These are phyloP conservation scores for Steromphala cineraria DNA, from an alignment of 2,888 invertebrate species.

Conservation along the genomic window DNA sequence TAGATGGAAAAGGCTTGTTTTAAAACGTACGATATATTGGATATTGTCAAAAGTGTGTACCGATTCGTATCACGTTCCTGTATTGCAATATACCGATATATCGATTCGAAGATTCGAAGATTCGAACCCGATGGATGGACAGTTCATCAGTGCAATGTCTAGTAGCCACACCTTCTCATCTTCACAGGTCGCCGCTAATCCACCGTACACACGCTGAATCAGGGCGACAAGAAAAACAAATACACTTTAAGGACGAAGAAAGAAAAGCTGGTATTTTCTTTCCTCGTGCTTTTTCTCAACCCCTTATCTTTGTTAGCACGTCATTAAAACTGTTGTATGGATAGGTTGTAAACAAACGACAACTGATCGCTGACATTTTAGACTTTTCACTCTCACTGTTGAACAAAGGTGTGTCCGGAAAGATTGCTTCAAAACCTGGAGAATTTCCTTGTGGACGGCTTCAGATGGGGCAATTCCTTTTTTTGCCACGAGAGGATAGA, in stretches of 20 bases:
- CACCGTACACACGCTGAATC: neutral
- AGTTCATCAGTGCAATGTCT: neutral
- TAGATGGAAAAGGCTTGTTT: too few relatives aligned
- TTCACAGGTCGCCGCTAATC: neutral
- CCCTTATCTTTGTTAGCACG: slow-evolving; percentile 20
- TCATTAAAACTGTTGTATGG: slow-evolving; percentile 7
- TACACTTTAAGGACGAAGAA: slow-evolving; percentile 15
- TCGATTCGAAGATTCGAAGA: too few relatives aligned
- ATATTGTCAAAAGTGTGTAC: too few relatives aligned
- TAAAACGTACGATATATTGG: too few relatives aligned
- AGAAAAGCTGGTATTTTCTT: slow-evolving; percentile 17
- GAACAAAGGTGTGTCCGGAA: slow-evolving; percentile 7
- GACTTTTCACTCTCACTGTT: neutral
- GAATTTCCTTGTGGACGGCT: neutral
- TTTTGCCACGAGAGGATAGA: neutral
- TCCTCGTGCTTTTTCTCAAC: slow-evolving; percentile 15
- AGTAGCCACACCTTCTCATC: neutral
- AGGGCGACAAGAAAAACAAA: slow-evolving; percentile 15
- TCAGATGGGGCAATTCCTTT: neutral
- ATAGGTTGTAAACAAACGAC: slow-evolving; percentile 7
- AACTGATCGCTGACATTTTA: slow-evolving; percentile 19
- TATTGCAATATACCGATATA: too few relatives aligned
- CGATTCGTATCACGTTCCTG: too few relatives aligned
- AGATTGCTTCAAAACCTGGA: neutral
- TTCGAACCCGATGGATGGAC: neutral